Base-by-base conservation (phyloP, 23 tunicate genomes). In the Trididemnum clinides region DNA sequence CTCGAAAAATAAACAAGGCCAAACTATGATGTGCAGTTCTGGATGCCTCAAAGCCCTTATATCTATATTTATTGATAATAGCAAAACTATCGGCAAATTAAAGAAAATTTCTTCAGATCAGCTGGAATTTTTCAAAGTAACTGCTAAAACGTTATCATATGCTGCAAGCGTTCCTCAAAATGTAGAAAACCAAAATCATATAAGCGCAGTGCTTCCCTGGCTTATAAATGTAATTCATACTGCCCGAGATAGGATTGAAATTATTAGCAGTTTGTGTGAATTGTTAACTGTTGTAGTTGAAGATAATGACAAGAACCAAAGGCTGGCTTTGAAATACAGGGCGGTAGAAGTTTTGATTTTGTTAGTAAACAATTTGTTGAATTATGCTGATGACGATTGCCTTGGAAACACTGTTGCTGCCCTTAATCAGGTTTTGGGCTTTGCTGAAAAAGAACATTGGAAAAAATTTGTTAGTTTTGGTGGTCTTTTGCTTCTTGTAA, bases 1-100 rank as follows among this genome's bases (percentile, higher is more conserved):
- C 26, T 78, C 83, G 2, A 78, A 78, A 51, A 78, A 78, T 66
- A 78, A 78, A 26, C 83, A 78, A 78, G 83, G 83, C 2, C 83
- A 78, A 51, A 36, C 37, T 50, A 21, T 78, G 39, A 78, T 78
- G 1, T 29, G 20, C 2, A 78, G 5, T 2, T 78, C 66, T 5
- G 66, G 50, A 10, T 78, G 83, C 23, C 50, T 78, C 3, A 37
- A 51, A 2, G 28, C 83, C 29, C 51, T 78, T 10, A 25, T 51
- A 36, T 3, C 37, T 12, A 5, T 78, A 28, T 78, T 78, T 78
- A 28, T 31, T 2, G 15, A 78, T 2, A 5, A 37, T n/a, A 69
- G 38, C 37, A 35, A 30, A 30, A 18, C 2, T 27, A 28, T 5
- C n/a, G 37, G 32, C 4, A 5, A 18, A 5, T 69, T 33, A 10